phyloP scores from a whole-genome alignment of 2,888 invertebrate species.

The Stenurella melanura region DNA sequence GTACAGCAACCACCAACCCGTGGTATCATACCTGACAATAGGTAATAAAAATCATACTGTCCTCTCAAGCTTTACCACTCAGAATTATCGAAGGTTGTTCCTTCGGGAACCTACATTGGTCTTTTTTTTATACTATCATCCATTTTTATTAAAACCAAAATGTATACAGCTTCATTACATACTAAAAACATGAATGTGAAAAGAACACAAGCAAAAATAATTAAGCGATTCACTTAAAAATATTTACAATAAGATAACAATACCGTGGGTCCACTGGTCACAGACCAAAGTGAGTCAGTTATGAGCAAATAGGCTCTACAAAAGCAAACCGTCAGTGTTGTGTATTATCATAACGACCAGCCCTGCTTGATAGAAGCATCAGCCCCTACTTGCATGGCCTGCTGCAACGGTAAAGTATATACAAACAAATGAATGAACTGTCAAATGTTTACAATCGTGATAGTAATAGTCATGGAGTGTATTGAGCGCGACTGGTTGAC shows the following conservation, averaged over 20 bases:
- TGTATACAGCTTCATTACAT: slow-evolving; percentile 73
- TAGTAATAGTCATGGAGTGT: slow-evolving; percentile 71
- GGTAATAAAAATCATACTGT: too few species aligned
- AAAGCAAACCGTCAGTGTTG: slow-evolving; percentile 69
- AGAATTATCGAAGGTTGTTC: too few species aligned
- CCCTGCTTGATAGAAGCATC: slow-evolving; percentile 18
- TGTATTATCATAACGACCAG: slow-evolving; percentile 35
- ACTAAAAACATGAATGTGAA: slow-evolving; percentile 73
- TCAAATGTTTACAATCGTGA: slow-evolving; percentile 70
- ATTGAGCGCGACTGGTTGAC: slow-evolving; percentile 73
- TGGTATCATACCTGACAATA: too few species aligned
- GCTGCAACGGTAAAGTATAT: slow-evolving; percentile 54
- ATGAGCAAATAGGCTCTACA: slow-evolving; percentile 72
- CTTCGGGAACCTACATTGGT: too few species aligned
- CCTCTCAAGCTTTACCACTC: too few species aligned
- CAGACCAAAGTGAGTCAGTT: slow-evolving; percentile 70
- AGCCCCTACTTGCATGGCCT: slow-evolving; percentile 18
- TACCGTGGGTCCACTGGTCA: slow-evolving; percentile 72
- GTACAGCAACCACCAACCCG: too few species aligned
- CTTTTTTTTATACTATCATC: slow-evolving; percentile 73
- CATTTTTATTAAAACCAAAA: slow-evolving; percentile 74
- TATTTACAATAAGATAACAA: slow-evolving; percentile 74
- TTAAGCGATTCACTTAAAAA: slow-evolving; percentile 73
- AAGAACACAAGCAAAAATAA: slow-evolving; percentile 72
- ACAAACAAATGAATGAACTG: slow-evolving; percentile 65